A percentile compares a stretch with the other conserved stretches of the same genome.
These are phyloP conservation scores for Zelleria hepariella DNA, from an alignment of 2,888 invertebrate genomes.

Conservation along the genomic window DNA sequence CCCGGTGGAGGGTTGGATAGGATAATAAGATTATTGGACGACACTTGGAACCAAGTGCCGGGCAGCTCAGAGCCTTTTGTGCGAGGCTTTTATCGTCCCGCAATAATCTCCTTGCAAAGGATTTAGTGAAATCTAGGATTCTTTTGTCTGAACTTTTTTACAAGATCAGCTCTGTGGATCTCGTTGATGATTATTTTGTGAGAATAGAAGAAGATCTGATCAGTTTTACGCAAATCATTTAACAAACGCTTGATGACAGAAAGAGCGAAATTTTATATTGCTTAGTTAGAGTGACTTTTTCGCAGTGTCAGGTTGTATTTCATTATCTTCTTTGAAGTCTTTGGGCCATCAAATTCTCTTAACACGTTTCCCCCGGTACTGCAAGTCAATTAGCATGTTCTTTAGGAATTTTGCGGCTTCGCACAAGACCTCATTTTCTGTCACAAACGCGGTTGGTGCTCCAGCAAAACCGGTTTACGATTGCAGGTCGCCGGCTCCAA, in stretches of 20 bases:
- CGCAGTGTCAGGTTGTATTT: no score
- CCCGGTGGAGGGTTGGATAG: constrained; percentile 18
- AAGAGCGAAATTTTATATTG: no score
- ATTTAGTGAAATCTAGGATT: background rate
- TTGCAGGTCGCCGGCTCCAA: constrained; percentile 43
- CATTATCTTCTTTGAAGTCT: no score
- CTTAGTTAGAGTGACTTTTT: no score
- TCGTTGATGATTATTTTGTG: background rate
- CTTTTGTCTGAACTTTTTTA: background rate
- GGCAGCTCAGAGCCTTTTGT: background rate
- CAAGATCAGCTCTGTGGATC: background rate
- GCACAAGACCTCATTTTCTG: background rate
- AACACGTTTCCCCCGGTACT: background rate
- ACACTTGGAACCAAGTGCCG: background rate
- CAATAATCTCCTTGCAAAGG: background rate
- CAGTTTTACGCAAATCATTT: no score
- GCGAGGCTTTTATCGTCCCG: background rate
- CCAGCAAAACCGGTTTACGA: constrained; percentile 45
- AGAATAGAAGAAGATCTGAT: no score
- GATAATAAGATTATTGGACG: constrained; percentile 1
- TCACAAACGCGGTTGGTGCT: background rate
- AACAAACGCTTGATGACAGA: no score
- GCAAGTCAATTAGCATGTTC: background rate
- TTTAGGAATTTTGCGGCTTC: background rate
- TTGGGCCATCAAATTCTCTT: no score